Evolutionary conservation across 1,140 invertebrate species (phyloP), one percentile per base, ranked within the genome.

Genomic region (Macrobrachium rosenbergii): DNA sequence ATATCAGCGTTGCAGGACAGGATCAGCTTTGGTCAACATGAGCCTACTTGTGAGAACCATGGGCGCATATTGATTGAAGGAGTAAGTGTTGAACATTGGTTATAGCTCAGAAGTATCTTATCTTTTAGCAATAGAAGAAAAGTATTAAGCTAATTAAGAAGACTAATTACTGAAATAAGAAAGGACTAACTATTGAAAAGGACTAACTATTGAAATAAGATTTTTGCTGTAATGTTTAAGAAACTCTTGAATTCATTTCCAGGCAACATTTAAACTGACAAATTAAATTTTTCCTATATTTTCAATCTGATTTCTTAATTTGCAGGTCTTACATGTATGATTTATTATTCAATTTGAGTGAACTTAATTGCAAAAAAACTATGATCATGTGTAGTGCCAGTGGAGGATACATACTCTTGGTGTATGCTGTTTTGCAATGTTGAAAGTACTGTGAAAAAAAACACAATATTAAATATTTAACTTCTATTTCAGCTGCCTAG

Each of bases 1-100:
- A 21, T 67, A 23, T n/a, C 37, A 5, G 67, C 80, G 0, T 67
- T 82, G 63, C 80, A 82, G 80, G 62, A 82, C 17, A 82, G 64
- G 80, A 67, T 82, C 17, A 69, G n/a, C 12, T 52, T 43, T 45
- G 80, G 80, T 17, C 80, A 82, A 43, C 64, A 82, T 58, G 80
- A 82, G 12, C 80, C 80, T 45, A 37, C 80, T 12, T 82, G 80
- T 67, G 80, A 82, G n/a, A 62, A 69, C 58, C 80, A 82, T 21
- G 80, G 80, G 10, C 28, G 80, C 28, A 64, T 45, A 43, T 17
- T 52, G 19, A 43, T 82, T n/a, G 52, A 21, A 16, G 60, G 80
- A 63, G 80, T 82, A 62, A 52, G 80, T 82, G 12, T 16, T 62
- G 12, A 23, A 21, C 17, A 19, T 80, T 11, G 58, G 19, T 21